Conservation (phyloP, 2,888 invertebrate genomes). For the Catocala sponsa region DNA sequence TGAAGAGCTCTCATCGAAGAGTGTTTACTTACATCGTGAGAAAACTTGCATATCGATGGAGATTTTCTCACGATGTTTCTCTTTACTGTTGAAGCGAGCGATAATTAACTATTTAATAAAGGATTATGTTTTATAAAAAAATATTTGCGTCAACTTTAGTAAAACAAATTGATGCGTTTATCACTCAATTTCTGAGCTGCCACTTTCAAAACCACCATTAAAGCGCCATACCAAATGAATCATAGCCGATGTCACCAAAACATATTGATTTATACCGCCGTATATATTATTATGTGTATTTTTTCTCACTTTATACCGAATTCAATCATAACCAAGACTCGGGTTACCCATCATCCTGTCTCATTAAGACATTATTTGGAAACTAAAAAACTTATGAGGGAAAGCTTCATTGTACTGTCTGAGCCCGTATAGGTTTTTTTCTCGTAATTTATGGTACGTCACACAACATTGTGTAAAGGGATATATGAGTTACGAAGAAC, state of each 20-base stretch:
- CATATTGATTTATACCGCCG: conserved; percentile 57
- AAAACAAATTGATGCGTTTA: background rate
- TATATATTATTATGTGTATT: conserved; percentile 42
- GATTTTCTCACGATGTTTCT: too few relatives aligned
- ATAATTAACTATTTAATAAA: too few relatives aligned
- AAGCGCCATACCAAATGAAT: conserved; percentile 47
- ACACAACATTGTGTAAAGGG: conserved; percentile 43
- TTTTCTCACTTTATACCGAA: conserved; percentile 53
- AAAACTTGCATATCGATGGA: too few relatives aligned
- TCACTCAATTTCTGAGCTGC: background rate
- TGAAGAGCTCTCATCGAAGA: too few relatives aligned
- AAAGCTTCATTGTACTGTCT: conserved; percentile 56
- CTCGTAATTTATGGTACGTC: conserved; percentile 44
- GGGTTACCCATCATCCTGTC: conserved; percentile 69
- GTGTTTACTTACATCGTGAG: too few relatives aligned
- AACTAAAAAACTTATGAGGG: conserved; percentile 59
- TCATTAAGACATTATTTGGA: conserved; percentile 71
- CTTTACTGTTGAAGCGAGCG: too few relatives aligned
- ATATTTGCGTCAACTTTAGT: too few relatives aligned
- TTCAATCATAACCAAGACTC: conserved; percentile 55
- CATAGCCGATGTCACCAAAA: conserved; percentile 56
- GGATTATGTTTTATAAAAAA: too few relatives aligned
- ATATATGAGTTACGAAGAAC: conserved; percentile 44
- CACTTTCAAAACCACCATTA: conserved; percentile 18
- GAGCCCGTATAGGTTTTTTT: conserved; percentile 31